Evolutionary conservation across 2,888 invertebrate species (phyloP), one percentile per base, ranked within the genome.

Genomic region (Amphimallon solstitiale): DNA sequence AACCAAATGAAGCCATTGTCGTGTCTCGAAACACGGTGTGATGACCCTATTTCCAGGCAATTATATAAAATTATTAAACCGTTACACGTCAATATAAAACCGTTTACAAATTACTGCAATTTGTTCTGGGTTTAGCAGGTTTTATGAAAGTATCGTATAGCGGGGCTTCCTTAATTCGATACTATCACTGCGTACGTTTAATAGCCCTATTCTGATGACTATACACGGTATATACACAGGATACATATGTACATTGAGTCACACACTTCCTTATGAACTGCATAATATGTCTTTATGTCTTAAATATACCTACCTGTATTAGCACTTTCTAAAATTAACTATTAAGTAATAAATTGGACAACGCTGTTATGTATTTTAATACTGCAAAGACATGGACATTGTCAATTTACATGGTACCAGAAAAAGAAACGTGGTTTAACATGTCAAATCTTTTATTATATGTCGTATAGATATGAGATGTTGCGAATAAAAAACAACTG

Each of bases 51-150:
- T 45, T 45, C 45, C 45, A 45, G 12, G 45, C 45, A 45, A 45
- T 45, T 45, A 45, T 17, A 45, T 19, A 19, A 45, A 45, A 45
- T 45, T 45, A 45, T 45, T 15, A 45, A 45, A 45, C 45, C 45
- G 45, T 45, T 45, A 45, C 10, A 45, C 45, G 19, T 45, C 45
- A 45, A 19, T 19, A 45, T 19, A 17, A 45, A 29, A 29, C 5
- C 45, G 45, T 10, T 45, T 45, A 45, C 45, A 45, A 45, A 45
- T 45, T 45, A 45, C 45, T 45, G n/a, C 45, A 45, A 45, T 45
- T 45, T 45, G 19, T 45, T 45, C 17, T 15, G 45, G 45, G 45
- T 45, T 45, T 45, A 15, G 15, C 45, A 19, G 45, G 17, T 45
- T 45, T 29, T 5, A 29, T 19, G 17, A 43, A 43, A 43, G 15